phyloP scores from a whole-genome alignment of 1,140 invertebrate genomes.

The Solenopsis fugax region DNA sequence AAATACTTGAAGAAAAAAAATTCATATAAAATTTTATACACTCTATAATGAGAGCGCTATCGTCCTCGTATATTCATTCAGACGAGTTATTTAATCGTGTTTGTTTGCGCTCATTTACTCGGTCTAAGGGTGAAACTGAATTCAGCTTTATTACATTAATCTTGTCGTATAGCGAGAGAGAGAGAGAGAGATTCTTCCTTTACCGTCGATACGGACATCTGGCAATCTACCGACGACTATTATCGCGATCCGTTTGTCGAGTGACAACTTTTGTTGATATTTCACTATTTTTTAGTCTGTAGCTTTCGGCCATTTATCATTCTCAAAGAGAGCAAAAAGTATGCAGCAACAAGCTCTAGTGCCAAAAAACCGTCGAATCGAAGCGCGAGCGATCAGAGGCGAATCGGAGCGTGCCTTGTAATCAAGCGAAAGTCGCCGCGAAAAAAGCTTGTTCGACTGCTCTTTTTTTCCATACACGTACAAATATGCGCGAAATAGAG shows the following conservation, averaged over 20 bases:
- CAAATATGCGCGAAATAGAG: slow-evolving; percentile 1
- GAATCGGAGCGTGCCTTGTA: slow-evolving; percentile 41
- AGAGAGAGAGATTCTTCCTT: background rate
- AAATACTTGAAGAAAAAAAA: no score
- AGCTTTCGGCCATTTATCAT: slow-evolving; percentile 2
- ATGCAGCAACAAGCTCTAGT: background rate
- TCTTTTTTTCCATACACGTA: background rate
- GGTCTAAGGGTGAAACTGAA: background rate
- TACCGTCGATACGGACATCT: background rate
- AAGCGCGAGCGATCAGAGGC: slow-evolving; percentile 11
- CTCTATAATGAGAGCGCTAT: background rate
- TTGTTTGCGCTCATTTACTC: background rate
- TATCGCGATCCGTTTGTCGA: background rate
- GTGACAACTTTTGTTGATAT: background rate
- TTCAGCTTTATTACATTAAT: background rate
- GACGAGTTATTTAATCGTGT: background rate
- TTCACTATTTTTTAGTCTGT: background rate
- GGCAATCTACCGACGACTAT: background rate
- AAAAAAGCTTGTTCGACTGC: slow-evolving; percentile 10
- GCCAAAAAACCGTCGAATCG: slow-evolving; percentile 28
- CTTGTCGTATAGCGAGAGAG: background rate
- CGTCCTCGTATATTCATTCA: background rate
- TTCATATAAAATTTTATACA: no score
- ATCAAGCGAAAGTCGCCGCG: slow-evolving; percentile 38
- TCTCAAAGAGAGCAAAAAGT: background rate